phyloP scores from a whole-genome alignment of 2,888 invertebrate genomes.

The Ormyrus pomaceus region DNA sequence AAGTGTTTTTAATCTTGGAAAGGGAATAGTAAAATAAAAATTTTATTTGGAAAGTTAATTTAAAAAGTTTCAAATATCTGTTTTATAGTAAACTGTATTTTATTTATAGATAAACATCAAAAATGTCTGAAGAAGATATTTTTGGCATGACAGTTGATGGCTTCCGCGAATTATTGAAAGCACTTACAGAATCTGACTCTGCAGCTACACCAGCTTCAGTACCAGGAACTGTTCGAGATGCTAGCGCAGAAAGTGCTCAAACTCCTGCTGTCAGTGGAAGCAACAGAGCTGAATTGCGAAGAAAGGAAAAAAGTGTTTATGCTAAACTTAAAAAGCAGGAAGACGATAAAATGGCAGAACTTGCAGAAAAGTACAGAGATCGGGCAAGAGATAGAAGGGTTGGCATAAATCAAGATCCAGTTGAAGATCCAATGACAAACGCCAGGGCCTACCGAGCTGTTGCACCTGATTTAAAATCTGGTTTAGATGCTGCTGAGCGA shows the following conservation, averaged over 20 bases:
- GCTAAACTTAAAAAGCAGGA: constrained; percentile 96
- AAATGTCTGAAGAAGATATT: constrained; percentile 73
- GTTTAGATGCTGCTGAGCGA: constrained; percentile 95
- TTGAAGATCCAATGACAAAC: constrained; percentile 89
- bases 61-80: too few relatives aligned
- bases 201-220: constrained; percentile 77
- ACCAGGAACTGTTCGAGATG: constrained; percentile 82
- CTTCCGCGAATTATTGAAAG: constrained; percentile 96
- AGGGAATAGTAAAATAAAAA: too few relatives aligned
- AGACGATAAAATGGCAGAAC: constrained; percentile 94
- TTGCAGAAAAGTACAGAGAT: constrained; percentile 95
- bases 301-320: constrained; percentile 96
- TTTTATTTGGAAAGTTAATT: too few relatives aligned
- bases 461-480: constrained; percentile 96
- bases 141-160: constrained; percentile 94
- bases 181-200: constrained; percentile 87
- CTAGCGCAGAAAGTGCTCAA: constrained; percentile 82
- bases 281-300: constrained; percentile 85
- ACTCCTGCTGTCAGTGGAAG: constrained; percentile 67
- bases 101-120: constrained; percentile 50
- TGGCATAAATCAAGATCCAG: constrained; percentile 87
- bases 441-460: constrained; percentile 95
- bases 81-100: too few relatives aligned
- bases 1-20: too few relatives aligned
- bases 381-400: constrained; percentile 93